Evolutionary conservation across 2,113 vertebrate species (phyloP).

Genomic region (Callospermophilus lateralis): DNA sequence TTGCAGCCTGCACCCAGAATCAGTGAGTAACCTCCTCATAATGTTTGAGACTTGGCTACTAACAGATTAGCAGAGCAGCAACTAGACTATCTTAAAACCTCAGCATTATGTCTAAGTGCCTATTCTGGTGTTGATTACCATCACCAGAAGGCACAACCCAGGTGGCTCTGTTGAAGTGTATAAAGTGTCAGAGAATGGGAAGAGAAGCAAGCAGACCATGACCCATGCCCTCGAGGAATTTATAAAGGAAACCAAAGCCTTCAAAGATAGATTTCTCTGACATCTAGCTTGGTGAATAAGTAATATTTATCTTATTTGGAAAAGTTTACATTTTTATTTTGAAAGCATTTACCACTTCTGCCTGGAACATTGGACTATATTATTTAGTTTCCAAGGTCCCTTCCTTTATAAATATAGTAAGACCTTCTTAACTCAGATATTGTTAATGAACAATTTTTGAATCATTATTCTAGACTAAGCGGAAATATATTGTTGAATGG

Average conservation of each 20-base stretch:
- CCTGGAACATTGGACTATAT: neutral
- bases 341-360: neutral
- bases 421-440: neutral
- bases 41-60: neutral
- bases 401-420: neutral
- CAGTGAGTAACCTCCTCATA: slow-evolving; percentile 55
- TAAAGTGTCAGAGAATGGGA: neutral
- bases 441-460: neutral
- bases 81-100: neutral
- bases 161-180: neutral
- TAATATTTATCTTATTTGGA: neutral
- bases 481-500: slow-evolving; percentile 32
- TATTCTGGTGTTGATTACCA: neutral
- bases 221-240: neutral
- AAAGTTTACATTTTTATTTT: slow-evolving; percentile 44
- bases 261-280: neutral
- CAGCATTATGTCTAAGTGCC: neutral
- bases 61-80: neutral
- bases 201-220: neutral
- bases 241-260: slow-evolving; percentile 26
- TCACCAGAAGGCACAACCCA: neutral
- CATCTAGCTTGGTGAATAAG: neutral
- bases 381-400: neutral
- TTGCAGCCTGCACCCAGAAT: slow-evolving; percentile 19
- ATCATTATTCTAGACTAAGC: neutral